Evolutionary conservation across 2,797 vertebrate genomes (phyloP).

Genomic region (Lithobates sylvaticus): DNA sequence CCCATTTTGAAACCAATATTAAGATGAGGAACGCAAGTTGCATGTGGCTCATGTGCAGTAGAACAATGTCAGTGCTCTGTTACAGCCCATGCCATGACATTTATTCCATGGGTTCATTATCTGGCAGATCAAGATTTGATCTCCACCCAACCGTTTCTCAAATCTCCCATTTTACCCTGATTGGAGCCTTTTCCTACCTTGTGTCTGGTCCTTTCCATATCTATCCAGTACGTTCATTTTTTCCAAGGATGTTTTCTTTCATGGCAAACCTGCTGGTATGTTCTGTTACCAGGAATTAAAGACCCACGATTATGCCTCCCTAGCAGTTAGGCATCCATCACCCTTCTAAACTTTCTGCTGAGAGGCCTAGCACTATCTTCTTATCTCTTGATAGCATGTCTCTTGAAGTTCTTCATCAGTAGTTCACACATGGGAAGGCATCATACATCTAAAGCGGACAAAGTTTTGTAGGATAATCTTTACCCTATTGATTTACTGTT

Average conservation of each 20-base stretch:
- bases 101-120: not conserved
- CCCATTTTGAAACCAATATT: no score
- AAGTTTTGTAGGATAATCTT: no score
- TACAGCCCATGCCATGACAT: no score
- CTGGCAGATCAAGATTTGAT: not conserved
- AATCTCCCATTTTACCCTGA: not conserved
- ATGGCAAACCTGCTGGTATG: not conserved
- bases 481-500: not conserved
- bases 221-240: not conserved
- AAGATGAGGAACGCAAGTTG: no score
- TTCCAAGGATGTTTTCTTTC: not conserved
- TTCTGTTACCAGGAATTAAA: no score
- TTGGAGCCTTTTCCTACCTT: not conserved
- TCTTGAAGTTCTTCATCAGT: not conserved
- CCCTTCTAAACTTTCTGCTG: not conserved
- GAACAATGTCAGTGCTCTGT: no score
- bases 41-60: no score
- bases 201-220: no score
- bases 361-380: no score
- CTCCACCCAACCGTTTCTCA: not conserved
- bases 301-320: no score
- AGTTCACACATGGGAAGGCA: not conserved
- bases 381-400: not conserved
- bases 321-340: not conserved
- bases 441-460: no score